Evolutionary conservation across 2,797 vertebrate species (phyloP).

Genomic region (Fistularia commersonii): DNA sequence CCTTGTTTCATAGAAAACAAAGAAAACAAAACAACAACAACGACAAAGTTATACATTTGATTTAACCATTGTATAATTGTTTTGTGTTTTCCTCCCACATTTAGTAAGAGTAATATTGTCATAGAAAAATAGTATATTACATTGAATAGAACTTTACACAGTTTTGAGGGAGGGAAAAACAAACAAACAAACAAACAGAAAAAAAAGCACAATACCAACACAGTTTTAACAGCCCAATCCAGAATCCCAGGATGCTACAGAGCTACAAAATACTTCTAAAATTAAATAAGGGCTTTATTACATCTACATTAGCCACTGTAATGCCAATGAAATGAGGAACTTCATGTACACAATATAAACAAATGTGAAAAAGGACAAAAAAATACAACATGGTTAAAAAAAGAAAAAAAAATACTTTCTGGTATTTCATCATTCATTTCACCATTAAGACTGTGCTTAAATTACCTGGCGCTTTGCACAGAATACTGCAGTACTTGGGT

Average conservation of each 20-base stretch:
- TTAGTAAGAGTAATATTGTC: slow-evolving; percentile 75
- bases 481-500: too few relatives aligned
- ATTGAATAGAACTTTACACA: slow-evolving; percentile 92
- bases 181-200: not conserved
- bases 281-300: not conserved
- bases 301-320: too few relatives aligned
- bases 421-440: too few relatives aligned
- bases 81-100: slow-evolving; percentile 77
- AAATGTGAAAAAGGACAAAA: too few relatives aligned
- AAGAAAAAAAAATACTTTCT: too few relatives aligned
- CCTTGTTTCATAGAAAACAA: slow-evolving; percentile 75
- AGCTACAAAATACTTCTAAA: not conserved
- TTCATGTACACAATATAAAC: too few relatives aligned
- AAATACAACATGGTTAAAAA: too few relatives aligned
- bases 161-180: slow-evolving; percentile 83
- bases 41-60: slow-evolving; percentile 71
- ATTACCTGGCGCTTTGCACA: too few relatives aligned
- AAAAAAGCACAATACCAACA: slow-evolving; percentile 77
- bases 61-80: slow-evolving; percentile 47
- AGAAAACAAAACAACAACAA: slow-evolving; percentile 78
- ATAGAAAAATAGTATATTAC: slow-evolving; percentile 94
- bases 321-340: too few relatives aligned
- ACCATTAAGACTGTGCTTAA: too few relatives aligned
- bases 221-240: slow-evolving; percentile 46
- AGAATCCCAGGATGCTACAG: slow-evolving; percentile 15